Base-by-base conservation (phyloP, 1,140 invertebrate genomes). In the Drosophila tani region DNA sequence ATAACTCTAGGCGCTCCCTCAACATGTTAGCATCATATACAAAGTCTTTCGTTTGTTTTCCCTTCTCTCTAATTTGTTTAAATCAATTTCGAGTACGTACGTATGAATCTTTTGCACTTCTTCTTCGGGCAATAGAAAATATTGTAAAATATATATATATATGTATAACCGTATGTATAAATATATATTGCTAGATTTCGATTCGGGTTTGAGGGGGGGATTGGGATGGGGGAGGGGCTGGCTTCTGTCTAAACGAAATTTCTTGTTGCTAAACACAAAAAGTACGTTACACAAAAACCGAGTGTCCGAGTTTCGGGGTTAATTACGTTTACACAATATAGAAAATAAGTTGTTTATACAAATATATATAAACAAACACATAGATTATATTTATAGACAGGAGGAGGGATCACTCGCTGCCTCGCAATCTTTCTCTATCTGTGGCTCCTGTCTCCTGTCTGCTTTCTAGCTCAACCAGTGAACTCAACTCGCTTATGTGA, bases 401-500 rank as follows among this genome's bases (percentile, higher is more conserved):
- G 53, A 40, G 14, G 8, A 55, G 51, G 45, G 47, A 21, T 63
- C 27, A 21, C 29, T 43, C 41, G 29, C 38, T 57, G 15, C 46
- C 38, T 53, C 14, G 27, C 29, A 58, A 24, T 58, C 38, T 49
- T 14, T 45, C 46, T n/a, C 46, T 38, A 45, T 35, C 45, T 67
- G 53, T 38, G 32, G 50, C 40, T 58, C n/a, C 38, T 35, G 9
- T 71, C 35, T 35, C 32, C 32, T 32, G 32, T 32, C 32, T 35
- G 32, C 32, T 3, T 35, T 35, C 11, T 57, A 43, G 67, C 40
- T 79, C 57, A 81, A 69, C 64, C 79, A 63, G 62, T 47, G 45
- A 32, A 50, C 53, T 27, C 9, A 3, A 17, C 45, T 17, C 53
- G 75, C 46, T 95, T 94, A 97, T 91, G 96, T 97, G 86, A 97